Evolutionary conservation across 2,797 vertebrate genomes (phyloP), one percentile per base, ranked within the genome.

Genomic region (Coracias cyanogaster): DNA sequence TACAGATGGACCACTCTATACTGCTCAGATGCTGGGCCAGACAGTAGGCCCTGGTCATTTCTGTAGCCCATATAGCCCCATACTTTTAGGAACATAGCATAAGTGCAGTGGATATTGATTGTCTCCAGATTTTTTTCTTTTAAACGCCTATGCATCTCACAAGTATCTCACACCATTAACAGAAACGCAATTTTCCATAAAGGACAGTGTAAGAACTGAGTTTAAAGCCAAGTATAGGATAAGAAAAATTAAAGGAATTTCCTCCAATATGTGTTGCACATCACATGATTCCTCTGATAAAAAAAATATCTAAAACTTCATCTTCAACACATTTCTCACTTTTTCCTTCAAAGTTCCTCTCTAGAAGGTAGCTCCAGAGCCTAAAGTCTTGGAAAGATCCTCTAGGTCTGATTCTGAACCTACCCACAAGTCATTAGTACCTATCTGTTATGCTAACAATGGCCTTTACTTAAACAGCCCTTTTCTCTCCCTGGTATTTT

Each of bases 41-140:
- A 65, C 10, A 61, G 21, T 0, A 1, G 24, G 9, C 2, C 9
- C 13, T 61, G 21, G 17, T 3, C 8, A 9, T 18, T 55, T 43
- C 25, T 51, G 16, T 3, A 81, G 52, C 33, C 31, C 37, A 9
- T 20, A 7, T 1, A n/a, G 33, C 12, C 66, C 69, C 0, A 0
- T 31, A 31, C 14, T 64, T 61, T 60, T 49, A 85, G 54, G 21
- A 31, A 60, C 4, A 10, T 22, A 71, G 20, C 7, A 77, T 12
- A 31, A 89, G 45, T 5, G 13, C 13, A 49, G 24, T 7, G 15
- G 20, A 15, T 55, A 58, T 16, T 51, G 3, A 58, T 16, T 51
- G 3, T 77, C 20, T 61, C 22, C 31, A 35, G 49, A 54, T 9
- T n/a, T 43, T 51, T 76, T 70, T 54, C 25, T 48, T 67, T 80